Percentiles rank a stretch among this genome's conserved stretches.
Evolutionary conservation across 2,888 invertebrate species (phyloP).

Genomic region (Diarsia rubi): DNA sequence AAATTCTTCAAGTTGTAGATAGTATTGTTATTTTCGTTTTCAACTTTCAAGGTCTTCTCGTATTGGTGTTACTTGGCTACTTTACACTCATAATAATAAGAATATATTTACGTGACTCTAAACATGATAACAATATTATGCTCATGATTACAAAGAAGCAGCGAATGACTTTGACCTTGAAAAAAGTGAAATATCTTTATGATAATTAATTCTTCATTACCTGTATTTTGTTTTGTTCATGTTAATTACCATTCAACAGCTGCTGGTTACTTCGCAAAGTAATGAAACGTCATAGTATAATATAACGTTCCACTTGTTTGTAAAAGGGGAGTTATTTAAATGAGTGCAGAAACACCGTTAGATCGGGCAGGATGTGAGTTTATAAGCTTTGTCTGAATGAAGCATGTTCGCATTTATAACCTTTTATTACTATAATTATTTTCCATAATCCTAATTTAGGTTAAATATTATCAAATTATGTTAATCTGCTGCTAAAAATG

Average conservation of each 20-base stretch:
- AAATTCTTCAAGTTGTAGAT: constrained; percentile 29
- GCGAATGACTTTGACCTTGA: constrained; percentile 20
- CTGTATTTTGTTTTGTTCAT: constrained; percentile 32
- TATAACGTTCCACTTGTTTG: neutral
- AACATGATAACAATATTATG: constrained; percentile 33
- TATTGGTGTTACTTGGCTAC: constrained; percentile 35
- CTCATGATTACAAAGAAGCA: constrained; percentile 14
- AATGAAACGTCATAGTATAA: constrained; percentile 26
- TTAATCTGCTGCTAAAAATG: neutral
- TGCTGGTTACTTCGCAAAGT: constrained; percentile 19
- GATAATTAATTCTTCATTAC: constrained; percentile 29
- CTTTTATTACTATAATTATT: constrained; percentile 1
- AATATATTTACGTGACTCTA: constrained; percentile 34
- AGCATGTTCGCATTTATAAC: neutral
- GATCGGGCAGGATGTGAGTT: constrained; percentile 22
- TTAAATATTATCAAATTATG: constrained; percentile 7
- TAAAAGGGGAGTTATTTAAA: constrained; percentile 29
- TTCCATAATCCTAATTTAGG: neutral
- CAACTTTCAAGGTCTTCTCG: constrained; percentile 43
- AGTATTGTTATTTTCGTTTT: constrained; percentile 52
- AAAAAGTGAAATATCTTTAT: constrained; percentile 18
- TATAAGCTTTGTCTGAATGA: constrained; percentile 24
- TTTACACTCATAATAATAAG: constrained; percentile 9
- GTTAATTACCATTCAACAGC: constrained; percentile 25
- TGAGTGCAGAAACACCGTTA: constrained; percentile 39